Conservation (phyloP, 2,113 vertebrate species). For the Physeter macrocephalus region DNA sequence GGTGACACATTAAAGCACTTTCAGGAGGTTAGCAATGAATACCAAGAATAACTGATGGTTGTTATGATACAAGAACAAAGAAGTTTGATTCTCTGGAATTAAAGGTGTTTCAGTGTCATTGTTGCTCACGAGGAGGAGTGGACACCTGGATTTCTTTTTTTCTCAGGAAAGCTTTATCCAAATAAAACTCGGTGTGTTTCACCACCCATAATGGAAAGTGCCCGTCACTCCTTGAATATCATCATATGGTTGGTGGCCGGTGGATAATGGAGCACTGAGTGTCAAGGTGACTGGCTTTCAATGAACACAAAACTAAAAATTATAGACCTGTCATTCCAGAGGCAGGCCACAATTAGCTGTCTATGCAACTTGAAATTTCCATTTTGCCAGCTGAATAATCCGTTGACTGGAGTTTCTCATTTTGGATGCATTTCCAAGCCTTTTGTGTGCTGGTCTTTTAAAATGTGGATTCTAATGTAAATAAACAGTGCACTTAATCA, state of each 20-base stretch:
- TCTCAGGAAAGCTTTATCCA: constrained; percentile 80
- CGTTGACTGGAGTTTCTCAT: constrained; percentile 77
- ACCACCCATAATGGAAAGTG: constrained; percentile 83
- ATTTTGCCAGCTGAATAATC: constrained; percentile 86
- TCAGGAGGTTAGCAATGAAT: neutral
- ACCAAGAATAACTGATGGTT: constrained; percentile 19
- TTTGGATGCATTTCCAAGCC: constrained; percentile 74
- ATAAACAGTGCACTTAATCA: constrained; percentile 58
- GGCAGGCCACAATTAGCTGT: constrained; percentile 86
- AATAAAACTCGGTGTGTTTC: constrained; percentile 81
- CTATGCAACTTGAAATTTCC: constrained; percentile 85
- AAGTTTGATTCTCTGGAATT: constrained; percentile 46
- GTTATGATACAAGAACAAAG: constrained; percentile 60
- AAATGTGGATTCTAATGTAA: constrained; percentile 70
- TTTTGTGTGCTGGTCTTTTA: constrained; percentile 67
- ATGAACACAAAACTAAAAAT: constrained; percentile 88
- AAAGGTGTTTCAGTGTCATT: constrained; percentile 69
- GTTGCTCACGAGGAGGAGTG: constrained; percentile 62
- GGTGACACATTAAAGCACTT: neutral
- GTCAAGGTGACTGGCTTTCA: constrained; percentile 89
- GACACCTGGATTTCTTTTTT: constrained; percentile 74
- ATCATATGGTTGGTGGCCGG: constrained; percentile 83
- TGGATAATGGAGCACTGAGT: constrained; percentile 87
- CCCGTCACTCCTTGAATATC: constrained; percentile 83
- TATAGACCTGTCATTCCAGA: constrained; percentile 86